These are phyloP conservation scores for Beaufortia kweichowensis DNA, from an alignment of 2,113 vertebrate genomes.

Conservation along the genomic window DNA sequence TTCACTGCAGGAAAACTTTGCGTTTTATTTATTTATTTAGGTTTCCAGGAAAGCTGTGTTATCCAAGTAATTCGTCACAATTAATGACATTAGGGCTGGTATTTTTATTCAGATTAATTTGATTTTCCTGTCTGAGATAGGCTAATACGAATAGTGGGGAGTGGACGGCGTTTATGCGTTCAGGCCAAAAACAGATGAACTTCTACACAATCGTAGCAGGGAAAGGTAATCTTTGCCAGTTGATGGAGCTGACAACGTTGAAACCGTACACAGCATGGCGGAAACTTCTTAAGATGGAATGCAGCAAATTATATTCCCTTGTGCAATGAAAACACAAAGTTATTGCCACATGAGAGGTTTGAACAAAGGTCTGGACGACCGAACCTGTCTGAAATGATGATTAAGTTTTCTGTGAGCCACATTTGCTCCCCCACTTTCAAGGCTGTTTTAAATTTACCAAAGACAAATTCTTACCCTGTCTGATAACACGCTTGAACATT, in stretches of 20 bases:
- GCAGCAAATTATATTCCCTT: constrained; percentile 33
- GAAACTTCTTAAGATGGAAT: constrained; percentile 24
- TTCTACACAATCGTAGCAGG: background rate
- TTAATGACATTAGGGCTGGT: constrained; percentile 47
- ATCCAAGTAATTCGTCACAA: constrained; percentile 43
- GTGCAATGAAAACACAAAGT: constrained; percentile 32
- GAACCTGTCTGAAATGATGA: constrained; percentile 38
- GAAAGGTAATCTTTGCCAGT: background rate
- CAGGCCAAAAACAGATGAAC: constrained; percentile 6
- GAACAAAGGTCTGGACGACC: constrained; percentile 33
- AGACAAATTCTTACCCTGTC: constrained; percentile 40
- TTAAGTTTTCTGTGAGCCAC: constrained; percentile 27
- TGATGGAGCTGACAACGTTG: constrained; percentile 18
- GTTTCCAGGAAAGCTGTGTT: constrained; percentile 40
- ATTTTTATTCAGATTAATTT: constrained; percentile 42
- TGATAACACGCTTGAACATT: constrained; percentile 38
- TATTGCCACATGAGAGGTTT: constrained; percentile 35
- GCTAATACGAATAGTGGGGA: constrained; percentile 2
- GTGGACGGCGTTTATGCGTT: background rate
- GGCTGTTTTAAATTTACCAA: constrained; percentile 34
- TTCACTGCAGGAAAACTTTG: constrained; percentile 42
- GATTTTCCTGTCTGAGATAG: constrained; percentile 6
- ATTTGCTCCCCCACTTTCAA: constrained; percentile 16
- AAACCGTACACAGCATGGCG: constrained; percentile 15
- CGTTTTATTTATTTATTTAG: constrained; percentile 36